Evolutionary conservation across 2,888 invertebrate species (phyloP), one percentile per base, ranked within the genome.

Genomic region (Philhelius pedissequus): DNA sequence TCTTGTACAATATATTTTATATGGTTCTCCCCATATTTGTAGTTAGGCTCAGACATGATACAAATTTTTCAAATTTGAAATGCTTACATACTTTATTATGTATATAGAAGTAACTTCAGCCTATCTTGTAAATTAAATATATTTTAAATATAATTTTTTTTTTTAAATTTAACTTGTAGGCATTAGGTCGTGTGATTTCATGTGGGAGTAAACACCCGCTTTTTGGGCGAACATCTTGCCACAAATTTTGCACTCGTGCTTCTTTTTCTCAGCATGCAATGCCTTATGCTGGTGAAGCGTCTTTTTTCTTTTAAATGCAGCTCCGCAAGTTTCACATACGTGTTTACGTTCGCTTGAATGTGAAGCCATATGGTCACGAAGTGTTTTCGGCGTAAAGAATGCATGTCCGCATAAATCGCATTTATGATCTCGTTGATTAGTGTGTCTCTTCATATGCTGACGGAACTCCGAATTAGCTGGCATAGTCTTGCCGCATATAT

Each of bases 171-270:
- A 78, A 69, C 60, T 68, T 11, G 52, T 74, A 40, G 32, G 2
- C 48, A 75, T 32, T 5, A 73, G n/a, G 0, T 74, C 78, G 11
- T 83, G 83, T 2, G 78, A 70, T 20, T 83, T 83, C 83, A 83
- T 83, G 8, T 83, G 83, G 0, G 83, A 78, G 13, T 83, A 75
- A 3, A 78, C 50, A 0, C 83, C 83, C 1, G 83, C 74, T 8
- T 78, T 83, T 52, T 83, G 83, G 2, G 83, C 83, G 30, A 83
- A 83, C 4, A 56, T 13, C 7, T 75, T 83, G 0, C 70, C 78
- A 38, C 83, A 83, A 25, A 83, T 83, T 6, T 74, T 74, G n/a
- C 83, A 83, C 2, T 56, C 69, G 15, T 83, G 74, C n/a, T 78
- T 78, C 52, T 83, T 83, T 4, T 48, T 20, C 22, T 77, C 77